phyloP scores from a whole-genome alignment of 2,888 invertebrate species.

The Sturmia bella region DNA sequence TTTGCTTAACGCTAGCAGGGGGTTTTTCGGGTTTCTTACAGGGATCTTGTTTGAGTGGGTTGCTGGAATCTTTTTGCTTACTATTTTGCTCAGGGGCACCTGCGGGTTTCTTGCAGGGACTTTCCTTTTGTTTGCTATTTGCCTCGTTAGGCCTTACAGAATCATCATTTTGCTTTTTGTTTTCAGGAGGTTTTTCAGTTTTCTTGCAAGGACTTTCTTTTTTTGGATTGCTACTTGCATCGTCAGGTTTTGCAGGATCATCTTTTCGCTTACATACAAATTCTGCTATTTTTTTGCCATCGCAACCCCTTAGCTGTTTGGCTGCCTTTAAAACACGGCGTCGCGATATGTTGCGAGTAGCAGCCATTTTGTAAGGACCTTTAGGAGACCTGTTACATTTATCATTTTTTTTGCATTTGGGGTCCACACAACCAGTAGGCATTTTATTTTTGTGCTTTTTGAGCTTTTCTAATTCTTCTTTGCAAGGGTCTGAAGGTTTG shows the following conservation, averaged over 20 bases:
- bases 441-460: conserved; percentile 17
- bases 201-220: not conserved
- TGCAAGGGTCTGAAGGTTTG: conserved; percentile 1
- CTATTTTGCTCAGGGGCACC: conserved; percentile 24
- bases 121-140: conserved; percentile 48
- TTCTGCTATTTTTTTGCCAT: not conserved
- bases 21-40: conserved; percentile 25
- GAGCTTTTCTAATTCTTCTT: conserved; percentile 34
- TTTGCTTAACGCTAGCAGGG: not conserved
- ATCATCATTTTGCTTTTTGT: conserved; percentile 24
- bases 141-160: no score
- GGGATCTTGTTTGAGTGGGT: not conserved
- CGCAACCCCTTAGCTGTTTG: not conserved
- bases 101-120: conserved; percentile 8
- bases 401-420: conserved; percentile 50
- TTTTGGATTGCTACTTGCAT: not conserved
- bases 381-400: not conserved
- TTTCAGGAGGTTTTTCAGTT: conserved; percentile 28
- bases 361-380: conserved; percentile 14
- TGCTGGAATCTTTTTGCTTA: conserved; percentile 16
- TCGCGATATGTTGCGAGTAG: not conserved
- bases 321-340: no score
- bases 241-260: no score
- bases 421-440: conserved; percentile 40
- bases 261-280: conserved; percentile 4